Base-by-base conservation (phyloP, 1,140 invertebrate genomes). In the Agrypnia vestita region DNA sequence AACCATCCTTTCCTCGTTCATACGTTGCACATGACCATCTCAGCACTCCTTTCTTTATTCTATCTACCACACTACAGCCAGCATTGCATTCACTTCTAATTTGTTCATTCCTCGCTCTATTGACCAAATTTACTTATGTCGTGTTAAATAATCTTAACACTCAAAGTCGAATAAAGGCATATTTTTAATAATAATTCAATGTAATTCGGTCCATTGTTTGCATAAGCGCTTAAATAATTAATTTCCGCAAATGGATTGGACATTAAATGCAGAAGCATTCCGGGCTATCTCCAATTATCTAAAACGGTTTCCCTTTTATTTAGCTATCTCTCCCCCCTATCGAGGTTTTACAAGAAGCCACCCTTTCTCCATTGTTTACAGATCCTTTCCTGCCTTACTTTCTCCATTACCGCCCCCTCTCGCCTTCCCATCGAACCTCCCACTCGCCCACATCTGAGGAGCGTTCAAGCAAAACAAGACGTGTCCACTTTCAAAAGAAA, bases 301-400 rank as follows among this genome's bases (percentile, higher is more conserved):
- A 71, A 76, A 76, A 69, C 56, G 53, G n/a, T 79, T 72, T 72
- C 43, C 64, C 44, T 79, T 35, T 59, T 73, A 59, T 79, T 79
- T 79, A 79, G 72, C 72, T 74, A 62, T 74, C 67, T 64, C 49
- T 64, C 49, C 78, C 49, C 55, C 19, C 71, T 44, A 9, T 47
- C n/a, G 7, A 44, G 15, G 46, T 13, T 56, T 9, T 35, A 74
- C 49, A 56, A 74, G 49, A 74, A 43, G 12, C 49, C 51, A 55
- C 72, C 51, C 55, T 25, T 35, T 17, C 55, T 44, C 56, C 75
- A 46, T 64, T 62, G 75, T 76, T 76, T 76, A 76, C 75, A 76
- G 59, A 47, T 35, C 61, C 44, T 25, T 49, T 25, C 74, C 74
- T 61, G 3, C 47, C 15, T 51, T 46, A 59, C 21, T 56, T 59